Evolutionary conservation across 1,140 invertebrate genomes (phyloP), one percentile per base, ranked within the genome.

Genomic region (Cheumatopsyche charites): DNA sequence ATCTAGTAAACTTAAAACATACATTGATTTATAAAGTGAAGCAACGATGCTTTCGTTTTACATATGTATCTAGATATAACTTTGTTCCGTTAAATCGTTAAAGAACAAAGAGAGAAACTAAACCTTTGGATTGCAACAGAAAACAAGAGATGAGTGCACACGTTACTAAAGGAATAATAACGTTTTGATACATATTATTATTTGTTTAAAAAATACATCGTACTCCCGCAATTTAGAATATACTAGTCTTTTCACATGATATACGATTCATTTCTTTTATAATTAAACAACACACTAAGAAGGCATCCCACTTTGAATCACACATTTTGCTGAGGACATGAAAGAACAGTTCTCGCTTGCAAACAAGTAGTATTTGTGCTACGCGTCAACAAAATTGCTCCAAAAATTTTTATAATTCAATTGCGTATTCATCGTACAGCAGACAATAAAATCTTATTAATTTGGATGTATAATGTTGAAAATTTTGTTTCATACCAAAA

Each of bases 181-280:
- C 47, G 15, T 47, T 68, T 55, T 68, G 55, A 55, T n/a, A n/a
- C n/a, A n/a, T n/a, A n/a, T 68, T 68, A 68, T 68, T 55, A 68
- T 41, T 55, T 41, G 21, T 68, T 66, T 68, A 23, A 68, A 68
- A 68, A 68, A 68, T 58, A 58, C 55, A 68, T 36, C 26, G 25
- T 47, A 68, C 25, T 68, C 49, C 23, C 66, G 49, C 66, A 68
- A 68, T 68, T 68, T 68, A 68, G 66, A 68, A 68, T 68, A 68
- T 68, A 17, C 66, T 68, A 68, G 66, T 68, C 66, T 68, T 68
- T 68, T 68, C 66, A 66, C 66, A 26, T 68, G 66, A 68, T 68
- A 68, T 68, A 68, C 49, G 45, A 68, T 66, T 63, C 21, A 36
- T 26, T 49, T 67, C 43, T 36, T 55, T 55, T 47, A 21, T 66